These are phyloP conservation scores for Holcopasites calliopsidis DNA, from an alignment of 1,140 invertebrate species.

Conservation along the genomic window DNA sequence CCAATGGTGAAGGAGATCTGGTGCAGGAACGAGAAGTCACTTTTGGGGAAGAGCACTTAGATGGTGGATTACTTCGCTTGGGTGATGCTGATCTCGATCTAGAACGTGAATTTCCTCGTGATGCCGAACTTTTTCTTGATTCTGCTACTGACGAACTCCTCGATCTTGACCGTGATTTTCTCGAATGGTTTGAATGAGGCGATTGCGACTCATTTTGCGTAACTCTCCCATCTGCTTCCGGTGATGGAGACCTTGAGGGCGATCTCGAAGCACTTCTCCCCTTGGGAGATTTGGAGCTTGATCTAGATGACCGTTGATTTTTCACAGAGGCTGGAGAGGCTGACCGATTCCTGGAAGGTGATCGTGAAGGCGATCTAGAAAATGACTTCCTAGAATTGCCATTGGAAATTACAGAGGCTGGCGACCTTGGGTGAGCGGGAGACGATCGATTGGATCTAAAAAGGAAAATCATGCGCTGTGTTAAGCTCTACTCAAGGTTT, in stretches of 20 bases:
- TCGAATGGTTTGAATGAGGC: constrained; percentile 33
- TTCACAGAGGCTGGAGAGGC: constrained; percentile 24
- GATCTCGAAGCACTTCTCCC: constrained; percentile 37
- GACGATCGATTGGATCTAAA: constrained; percentile 53
- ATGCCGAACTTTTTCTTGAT: constrained; percentile 50
- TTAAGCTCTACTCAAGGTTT: background rate
- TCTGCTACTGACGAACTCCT: constrained; percentile 45
- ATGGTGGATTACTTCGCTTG: constrained; percentile 27
- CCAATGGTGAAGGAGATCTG: constrained; percentile 36
- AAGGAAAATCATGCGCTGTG: background rate
- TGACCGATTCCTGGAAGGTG: constrained; percentile 39
- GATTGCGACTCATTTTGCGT: constrained; percentile 30
- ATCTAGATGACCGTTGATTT: constrained; percentile 44
- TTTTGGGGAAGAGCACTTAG: constrained; percentile 35
- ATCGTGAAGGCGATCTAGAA: constrained; percentile 54
- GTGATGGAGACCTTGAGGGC: constrained; percentile 43
- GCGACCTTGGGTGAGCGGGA: constrained; percentile 37
- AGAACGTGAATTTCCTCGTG: constrained; percentile 48
- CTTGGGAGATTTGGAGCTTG: constrained; percentile 36
- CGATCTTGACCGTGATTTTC: constrained; percentile 52
- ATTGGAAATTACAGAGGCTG: constrained; percentile 42
- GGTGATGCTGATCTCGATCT: constrained; percentile 52
- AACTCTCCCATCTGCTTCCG: constrained; percentile 8
- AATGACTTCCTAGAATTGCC: constrained; percentile 54
- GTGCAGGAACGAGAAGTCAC: constrained; percentile 40